These are phyloP conservation scores for Pristis pectinata DNA, from an alignment of 2,797 vertebrate genomes.

Conservation along the genomic window DNA sequence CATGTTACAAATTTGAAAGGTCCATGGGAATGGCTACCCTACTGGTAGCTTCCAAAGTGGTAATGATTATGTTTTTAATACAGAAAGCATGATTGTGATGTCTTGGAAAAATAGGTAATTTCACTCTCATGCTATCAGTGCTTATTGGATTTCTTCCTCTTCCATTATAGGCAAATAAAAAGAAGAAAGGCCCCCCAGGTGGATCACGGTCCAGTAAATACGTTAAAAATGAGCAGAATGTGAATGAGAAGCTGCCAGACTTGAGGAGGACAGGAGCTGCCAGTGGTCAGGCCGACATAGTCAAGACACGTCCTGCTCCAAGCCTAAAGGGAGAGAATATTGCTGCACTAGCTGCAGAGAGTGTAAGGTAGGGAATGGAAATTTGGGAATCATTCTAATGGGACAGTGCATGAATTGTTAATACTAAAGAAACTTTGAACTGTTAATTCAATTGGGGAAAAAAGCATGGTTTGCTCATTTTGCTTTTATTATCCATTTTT, in stretches of 20 bases:
- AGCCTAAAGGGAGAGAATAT: neutral
- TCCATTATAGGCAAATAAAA: conserved; percentile 11
- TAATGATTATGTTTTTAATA: neutral
- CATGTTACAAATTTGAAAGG: neutral
- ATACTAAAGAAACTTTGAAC: neutral
- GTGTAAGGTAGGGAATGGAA: conserved; percentile 3
- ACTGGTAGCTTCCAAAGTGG: neutral
- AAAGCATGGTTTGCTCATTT: neutral
- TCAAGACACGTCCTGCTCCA: no score
- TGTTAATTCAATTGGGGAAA: neutral
- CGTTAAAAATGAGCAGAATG: conserved; percentile 24
- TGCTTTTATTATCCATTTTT: neutral
- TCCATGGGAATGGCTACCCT: neutral
- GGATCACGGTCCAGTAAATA: conserved; percentile 11
- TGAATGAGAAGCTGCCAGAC: neutral
- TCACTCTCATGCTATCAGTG: neutral
- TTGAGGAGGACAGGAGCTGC: neutral
- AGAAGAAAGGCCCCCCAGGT: conserved; percentile 1
- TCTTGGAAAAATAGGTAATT: neutral
- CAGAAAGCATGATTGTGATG: neutral
- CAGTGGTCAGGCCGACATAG: neutral
- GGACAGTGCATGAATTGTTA: neutral
- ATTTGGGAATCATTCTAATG: neutral
- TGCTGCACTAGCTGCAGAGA: neutral
- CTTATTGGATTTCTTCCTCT: neutral